These are phyloP conservation scores for Rotaria magnacalcarata DNA, from an alignment of 2,888 invertebrate species.

Conservation along the genomic window DNA sequence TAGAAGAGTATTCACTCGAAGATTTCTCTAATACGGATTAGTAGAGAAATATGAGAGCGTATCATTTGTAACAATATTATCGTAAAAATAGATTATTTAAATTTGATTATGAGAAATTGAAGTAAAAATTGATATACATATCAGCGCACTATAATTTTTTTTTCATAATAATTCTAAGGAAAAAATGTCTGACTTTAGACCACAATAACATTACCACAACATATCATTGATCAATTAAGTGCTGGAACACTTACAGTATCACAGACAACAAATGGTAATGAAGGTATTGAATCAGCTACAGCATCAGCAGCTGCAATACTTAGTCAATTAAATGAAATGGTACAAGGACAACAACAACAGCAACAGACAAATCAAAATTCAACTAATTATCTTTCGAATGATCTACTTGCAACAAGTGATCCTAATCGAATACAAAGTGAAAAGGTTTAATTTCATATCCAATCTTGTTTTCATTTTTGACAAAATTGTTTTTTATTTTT, in stretches of 20 bases:
- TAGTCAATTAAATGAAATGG: conserved; percentile 35
- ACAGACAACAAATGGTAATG: not conserved
- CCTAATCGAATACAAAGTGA: conserved; percentile 1
- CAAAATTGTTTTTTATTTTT: too few relatives aligned
- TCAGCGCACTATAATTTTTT: too few relatives aligned
- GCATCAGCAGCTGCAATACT: conserved; percentile 25
- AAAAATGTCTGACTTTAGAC: not conserved
- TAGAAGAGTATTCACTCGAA: too few relatives aligned
- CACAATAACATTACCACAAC: conserved; percentile 16
- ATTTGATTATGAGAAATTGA: too few relatives aligned
- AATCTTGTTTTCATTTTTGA: too few relatives aligned
- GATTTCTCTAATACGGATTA: too few relatives aligned
- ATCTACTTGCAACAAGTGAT: not conserved
- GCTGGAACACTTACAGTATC: not conserved
- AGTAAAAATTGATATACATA: too few relatives aligned
- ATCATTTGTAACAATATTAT: too few relatives aligned
- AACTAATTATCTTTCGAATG: not conserved
- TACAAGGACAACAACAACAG: not conserved
- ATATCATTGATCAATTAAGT: conserved; percentile 18
- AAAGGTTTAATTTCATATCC: not conserved
- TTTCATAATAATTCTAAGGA: too few relatives aligned
- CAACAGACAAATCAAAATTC: not conserved
- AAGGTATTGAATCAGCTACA: conserved; percentile 33
- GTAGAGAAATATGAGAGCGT: too few relatives aligned
- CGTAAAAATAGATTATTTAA: too few relatives aligned